Conservation (phyloP, 2,113 vertebrate genomes). For the Girardinichthys multiradiatus region DNA sequence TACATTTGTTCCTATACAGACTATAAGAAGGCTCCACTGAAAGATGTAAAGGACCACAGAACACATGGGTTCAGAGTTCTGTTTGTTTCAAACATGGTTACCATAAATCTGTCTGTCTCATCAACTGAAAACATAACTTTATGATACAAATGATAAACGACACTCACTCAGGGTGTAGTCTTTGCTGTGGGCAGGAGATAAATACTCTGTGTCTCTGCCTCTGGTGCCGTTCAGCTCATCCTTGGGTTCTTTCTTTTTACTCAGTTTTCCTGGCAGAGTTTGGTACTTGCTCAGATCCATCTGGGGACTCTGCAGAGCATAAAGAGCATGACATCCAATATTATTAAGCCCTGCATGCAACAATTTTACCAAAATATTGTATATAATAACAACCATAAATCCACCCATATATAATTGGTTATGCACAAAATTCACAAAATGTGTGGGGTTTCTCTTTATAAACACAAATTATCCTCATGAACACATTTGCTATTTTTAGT, state of each 20-base stretch:
- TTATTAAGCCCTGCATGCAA: background rate
- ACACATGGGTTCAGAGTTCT: background rate
- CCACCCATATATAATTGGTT: background rate
- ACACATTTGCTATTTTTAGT: background rate
- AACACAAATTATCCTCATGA: background rate
- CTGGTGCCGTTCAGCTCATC: constrained; percentile 79
- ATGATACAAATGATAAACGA: accelerated
- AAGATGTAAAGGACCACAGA: background rate
- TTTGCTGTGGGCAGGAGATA: constrained; percentile 60
- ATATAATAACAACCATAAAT: background rate
- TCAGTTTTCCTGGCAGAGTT: constrained; percentile 90
- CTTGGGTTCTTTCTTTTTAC: constrained; percentile 51
- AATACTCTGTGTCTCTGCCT: constrained; percentile 50
- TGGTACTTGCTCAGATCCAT: constrained; percentile 86
- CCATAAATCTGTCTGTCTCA: background rate
- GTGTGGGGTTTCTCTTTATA: background rate
- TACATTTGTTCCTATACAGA: too few species aligned
- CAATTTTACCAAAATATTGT: background rate
- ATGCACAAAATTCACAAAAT: background rate
- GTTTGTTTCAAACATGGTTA: background rate
- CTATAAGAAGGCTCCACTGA: background rate
- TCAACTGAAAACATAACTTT: background rate
- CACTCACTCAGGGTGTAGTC: constrained; percentile 83
- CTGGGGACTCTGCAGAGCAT: constrained; percentile 73
- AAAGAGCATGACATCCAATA: background rate